These are phyloP conservation scores for Pocota personata DNA, from an alignment of 2,888 invertebrate genomes.

Conservation along the genomic window DNA sequence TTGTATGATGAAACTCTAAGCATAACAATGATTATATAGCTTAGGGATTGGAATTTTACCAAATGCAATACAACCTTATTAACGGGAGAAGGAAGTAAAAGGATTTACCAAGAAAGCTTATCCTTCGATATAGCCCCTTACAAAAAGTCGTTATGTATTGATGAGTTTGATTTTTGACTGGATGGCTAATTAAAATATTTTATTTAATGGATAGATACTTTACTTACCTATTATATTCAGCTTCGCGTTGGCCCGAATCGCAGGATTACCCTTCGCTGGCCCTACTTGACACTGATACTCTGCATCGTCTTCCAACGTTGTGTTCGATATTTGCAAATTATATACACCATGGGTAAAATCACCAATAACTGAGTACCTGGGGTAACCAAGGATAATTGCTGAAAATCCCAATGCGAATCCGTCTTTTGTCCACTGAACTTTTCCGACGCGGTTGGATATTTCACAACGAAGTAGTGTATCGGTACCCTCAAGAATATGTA, in stretches of 20 bases:
- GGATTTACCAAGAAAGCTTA: slow-evolving; percentile 33
- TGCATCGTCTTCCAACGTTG: slow-evolving; percentile 95
- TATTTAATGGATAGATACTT: not conserved
- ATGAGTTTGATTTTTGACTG: not conserved
- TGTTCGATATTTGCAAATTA: slow-evolving; percentile 95
- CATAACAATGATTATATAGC: slow-evolving; percentile 58
- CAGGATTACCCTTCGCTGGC: slow-evolving; percentile 90
- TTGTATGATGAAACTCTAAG: slow-evolving; percentile 59
- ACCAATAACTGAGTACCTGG: slow-evolving; percentile 94
- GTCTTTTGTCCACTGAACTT: slow-evolving; percentile 97
- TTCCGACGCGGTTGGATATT: slow-evolving; percentile 91
- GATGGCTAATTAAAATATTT: not conserved
- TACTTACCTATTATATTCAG: slow-evolving; percentile 95
- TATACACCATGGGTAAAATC: slow-evolving; percentile 92
- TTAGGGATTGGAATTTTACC: slow-evolving; percentile 31
- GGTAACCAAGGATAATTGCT: slow-evolving; percentile 91
- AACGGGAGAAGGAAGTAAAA: slow-evolving; percentile 20
- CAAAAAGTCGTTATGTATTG: not conserved
- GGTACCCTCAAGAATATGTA: slow-evolving; percentile 91
- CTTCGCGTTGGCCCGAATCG: slow-evolving; percentile 93
- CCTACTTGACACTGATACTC: slow-evolving; percentile 99
- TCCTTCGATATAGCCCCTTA: slow-evolving; percentile 11
- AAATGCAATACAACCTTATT: slow-evolving; percentile 50
- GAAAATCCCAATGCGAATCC: slow-evolving; percentile 94
- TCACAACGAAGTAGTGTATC: slow-evolving; percentile 93